Conservation (phyloP, 2,797 vertebrate genomes). For the Melanotaenia maccullochi region DNA sequence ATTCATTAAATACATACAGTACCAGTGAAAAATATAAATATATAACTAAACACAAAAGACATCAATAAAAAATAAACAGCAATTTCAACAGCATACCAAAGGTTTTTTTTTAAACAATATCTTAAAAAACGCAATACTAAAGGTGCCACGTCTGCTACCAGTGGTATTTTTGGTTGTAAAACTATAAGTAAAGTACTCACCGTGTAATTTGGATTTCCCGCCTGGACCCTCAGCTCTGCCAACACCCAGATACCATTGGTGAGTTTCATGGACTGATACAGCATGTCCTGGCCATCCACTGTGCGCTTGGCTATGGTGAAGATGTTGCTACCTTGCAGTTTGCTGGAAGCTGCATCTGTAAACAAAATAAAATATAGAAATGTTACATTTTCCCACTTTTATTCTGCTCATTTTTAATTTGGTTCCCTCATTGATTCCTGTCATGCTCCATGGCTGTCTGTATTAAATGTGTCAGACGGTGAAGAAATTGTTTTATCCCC, state of each 20-base stretch:
- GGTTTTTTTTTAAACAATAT: no score
- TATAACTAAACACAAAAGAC: no score
- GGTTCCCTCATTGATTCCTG: conserved; percentile 23
- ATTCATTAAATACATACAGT: no score
- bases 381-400: not conserved
- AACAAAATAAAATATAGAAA: conserved; percentile 1
- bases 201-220: conserved; percentile 88
- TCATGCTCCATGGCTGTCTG: conserved; percentile 13
- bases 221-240: conserved; percentile 84
- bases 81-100: no score
- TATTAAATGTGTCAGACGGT: conserved; percentile 34
- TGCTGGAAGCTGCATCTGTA: conserved; percentile 89
- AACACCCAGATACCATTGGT: conserved; percentile 96
- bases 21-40: no score
- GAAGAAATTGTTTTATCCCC: conserved; percentile 16
- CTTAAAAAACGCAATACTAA: not conserved
- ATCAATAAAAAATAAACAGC: no score
- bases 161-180: not conserved
- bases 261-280: conserved; percentile 97
- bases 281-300: conserved; percentile 95
- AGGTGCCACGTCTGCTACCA: not conserved
- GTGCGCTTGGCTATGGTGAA: conserved; percentile 96
- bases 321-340: conserved; percentile 93
- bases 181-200: conserved; percentile 75
- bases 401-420: conserved; percentile 5